phyloP scores from a whole-genome alignment of 2,888 invertebrate genomes.

The Keiferia lycopersicella region DNA sequence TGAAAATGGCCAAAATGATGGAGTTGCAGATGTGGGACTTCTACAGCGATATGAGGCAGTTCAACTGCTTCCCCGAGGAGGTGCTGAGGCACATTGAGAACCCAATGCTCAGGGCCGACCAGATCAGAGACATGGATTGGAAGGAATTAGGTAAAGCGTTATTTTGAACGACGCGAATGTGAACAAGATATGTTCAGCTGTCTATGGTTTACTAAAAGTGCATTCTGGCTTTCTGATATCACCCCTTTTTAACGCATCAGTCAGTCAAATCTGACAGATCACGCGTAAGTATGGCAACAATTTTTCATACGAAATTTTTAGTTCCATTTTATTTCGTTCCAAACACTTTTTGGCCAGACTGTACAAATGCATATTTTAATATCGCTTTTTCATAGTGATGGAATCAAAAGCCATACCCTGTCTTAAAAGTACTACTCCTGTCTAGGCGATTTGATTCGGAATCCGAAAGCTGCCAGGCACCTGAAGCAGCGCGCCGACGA shows the following conservation, averaged over 20 bases:
- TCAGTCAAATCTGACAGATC: too few relatives aligned
- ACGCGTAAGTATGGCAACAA: too few relatives aligned
- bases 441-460: constrained; percentile 85
- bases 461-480: constrained; percentile 87
- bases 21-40: constrained; percentile 95
- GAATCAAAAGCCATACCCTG: not conserved
- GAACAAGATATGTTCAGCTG: too few relatives aligned
- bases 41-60: constrained; percentile 93
- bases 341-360: too few relatives aligned
- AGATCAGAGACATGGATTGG: constrained; percentile 92
- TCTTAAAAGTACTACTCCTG: too few relatives aligned
- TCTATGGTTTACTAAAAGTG: too few relatives aligned
- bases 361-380: too few relatives aligned
- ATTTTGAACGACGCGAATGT: too few relatives aligned
- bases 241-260: too few relatives aligned
- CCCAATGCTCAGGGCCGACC: constrained; percentile 87
- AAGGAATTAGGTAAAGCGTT: constrained; percentile 88
- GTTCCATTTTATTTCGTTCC: too few relatives aligned
- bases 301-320: too few relatives aligned
- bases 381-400: not conserved
- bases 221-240: too few relatives aligned
- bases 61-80: constrained; percentile 87
- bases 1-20: constrained; percentile 95
- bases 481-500: constrained; percentile 92
- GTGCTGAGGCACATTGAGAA: constrained; percentile 91